phyloP scores from a whole-genome alignment of 1,140 invertebrate genomes.

The Temnothorax curvispinosus region DNA sequence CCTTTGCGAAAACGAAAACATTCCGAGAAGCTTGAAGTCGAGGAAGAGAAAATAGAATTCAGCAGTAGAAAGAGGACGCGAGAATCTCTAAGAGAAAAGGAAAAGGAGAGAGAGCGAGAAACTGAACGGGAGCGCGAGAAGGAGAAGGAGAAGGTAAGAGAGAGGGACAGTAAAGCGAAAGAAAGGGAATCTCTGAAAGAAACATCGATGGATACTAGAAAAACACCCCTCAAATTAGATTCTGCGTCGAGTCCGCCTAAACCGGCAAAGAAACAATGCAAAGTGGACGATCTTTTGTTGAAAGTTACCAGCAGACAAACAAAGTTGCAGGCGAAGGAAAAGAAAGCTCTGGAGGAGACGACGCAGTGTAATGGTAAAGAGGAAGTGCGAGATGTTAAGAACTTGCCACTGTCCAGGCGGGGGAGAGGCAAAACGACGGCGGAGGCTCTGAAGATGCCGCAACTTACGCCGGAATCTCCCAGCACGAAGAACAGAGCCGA shows the following conservation, averaged over 20 bases:
- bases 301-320: constrained; percentile 82
- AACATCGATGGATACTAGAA: constrained; percentile 56
- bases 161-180: constrained; percentile 69
- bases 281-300: constrained; percentile 83
- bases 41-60: constrained; percentile 73
- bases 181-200: constrained; percentile 75
- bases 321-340: constrained; percentile 81
- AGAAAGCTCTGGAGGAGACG: constrained; percentile 68
- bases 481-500: constrained; percentile 58
- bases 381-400: constrained; percentile 69
- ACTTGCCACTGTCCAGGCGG: constrained; percentile 74
- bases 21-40: constrained; percentile 83
- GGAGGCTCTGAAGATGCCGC: constrained; percentile 73
- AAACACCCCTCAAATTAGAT: constrained; percentile 38
- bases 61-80: constrained; percentile 78
- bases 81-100: constrained; percentile 77
- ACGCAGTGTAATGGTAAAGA: constrained; percentile 77
- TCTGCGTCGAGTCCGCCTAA: constrained; percentile 25
- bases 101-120: constrained; percentile 71
- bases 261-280: constrained; percentile 80
- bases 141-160: constrained; percentile 66
- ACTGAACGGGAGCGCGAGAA: constrained; percentile 65
- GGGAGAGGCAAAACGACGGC: constrained; percentile 74
- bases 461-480: constrained; percentile 68
- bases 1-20: constrained; percentile 83